These are phyloP conservation scores for Orchesella cincta DNA, from an alignment of 1,140 invertebrate species.

Conservation along the genomic window DNA sequence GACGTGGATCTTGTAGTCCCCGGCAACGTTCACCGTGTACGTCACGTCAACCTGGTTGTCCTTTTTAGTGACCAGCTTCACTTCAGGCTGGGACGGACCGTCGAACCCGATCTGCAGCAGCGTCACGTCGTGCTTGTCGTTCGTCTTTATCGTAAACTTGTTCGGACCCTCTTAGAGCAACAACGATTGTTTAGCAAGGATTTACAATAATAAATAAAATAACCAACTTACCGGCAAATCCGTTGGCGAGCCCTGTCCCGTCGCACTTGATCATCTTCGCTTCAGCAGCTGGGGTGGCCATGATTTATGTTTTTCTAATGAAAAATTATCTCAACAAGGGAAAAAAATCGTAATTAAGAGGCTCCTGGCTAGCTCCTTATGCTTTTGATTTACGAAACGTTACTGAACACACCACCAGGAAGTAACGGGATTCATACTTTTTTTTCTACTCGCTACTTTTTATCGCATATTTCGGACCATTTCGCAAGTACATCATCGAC, in stretches of 20 bases:
- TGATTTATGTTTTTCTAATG: too few relatives aligned
- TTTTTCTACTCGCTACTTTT: too few relatives aligned
- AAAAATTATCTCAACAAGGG: too few relatives aligned
- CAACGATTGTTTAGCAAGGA: too few relatives aligned
- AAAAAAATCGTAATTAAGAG: too few relatives aligned
- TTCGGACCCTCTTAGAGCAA: constrained; percentile 37
- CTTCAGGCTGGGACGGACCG: not conserved
- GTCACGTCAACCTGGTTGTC: not conserved
- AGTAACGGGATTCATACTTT: too few relatives aligned
- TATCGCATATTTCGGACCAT: too few relatives aligned
- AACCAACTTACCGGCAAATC: constrained; percentile 40
- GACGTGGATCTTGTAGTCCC: constrained; percentile 33
- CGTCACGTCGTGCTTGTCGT: constrained; percentile 1
- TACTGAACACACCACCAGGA: too few relatives aligned
- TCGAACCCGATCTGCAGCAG: constrained; percentile 11
- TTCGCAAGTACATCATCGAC: too few relatives aligned
- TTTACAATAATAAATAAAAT: not conserved
- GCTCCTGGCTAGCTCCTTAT: too few relatives aligned
- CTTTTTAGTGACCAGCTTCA: constrained; percentile 10
- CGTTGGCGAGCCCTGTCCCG: constrained; percentile 39
- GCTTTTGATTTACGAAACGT: too few relatives aligned
- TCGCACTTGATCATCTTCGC: constrained; percentile 37
- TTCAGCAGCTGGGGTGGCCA: constrained; percentile 16
- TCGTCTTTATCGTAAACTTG: constrained; percentile 36
- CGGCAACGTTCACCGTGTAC: not conserved